phyloP scores from a whole-genome alignment of 2,113 vertebrate species.

The Shinisaurus crocodilurus region DNA sequence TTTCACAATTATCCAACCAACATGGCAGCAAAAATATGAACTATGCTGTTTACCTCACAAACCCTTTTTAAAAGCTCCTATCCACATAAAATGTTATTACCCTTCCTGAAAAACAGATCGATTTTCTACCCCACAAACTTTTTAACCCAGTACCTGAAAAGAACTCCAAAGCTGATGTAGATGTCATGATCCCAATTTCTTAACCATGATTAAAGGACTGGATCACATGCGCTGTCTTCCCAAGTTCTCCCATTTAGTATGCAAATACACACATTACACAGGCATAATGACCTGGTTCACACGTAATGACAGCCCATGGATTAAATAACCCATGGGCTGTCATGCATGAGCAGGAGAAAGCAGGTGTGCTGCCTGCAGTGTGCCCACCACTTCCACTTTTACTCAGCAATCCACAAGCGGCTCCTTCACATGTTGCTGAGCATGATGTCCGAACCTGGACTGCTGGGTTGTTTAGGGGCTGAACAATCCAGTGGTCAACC shows the following conservation, averaged over 20 bases:
- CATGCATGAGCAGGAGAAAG: no score
- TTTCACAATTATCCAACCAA: slow-evolving; percentile 11
- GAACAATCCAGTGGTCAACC: no score
- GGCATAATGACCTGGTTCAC: no score
- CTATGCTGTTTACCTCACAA: background rate
- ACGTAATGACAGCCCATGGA: no score
- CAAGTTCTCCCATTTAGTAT: background rate
- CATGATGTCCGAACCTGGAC: no score
- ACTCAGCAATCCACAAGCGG: no score
- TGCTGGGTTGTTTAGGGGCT: no score
- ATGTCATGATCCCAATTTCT: background rate
- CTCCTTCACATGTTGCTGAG: no score
- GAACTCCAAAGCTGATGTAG: background rate
- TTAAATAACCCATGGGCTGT: no score
- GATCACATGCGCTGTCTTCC: background rate
- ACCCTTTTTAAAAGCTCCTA: background rate
- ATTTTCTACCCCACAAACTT: background rate
- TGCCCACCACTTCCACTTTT: no score
- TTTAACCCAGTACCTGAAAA: background rate
- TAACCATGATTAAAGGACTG: background rate
- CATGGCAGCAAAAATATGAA: background rate
- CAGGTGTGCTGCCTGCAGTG: no score
- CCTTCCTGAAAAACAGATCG: background rate
- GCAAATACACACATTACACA: background rate
- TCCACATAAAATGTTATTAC: background rate